Evolutionary conservation across 2,797 vertebrate genomes (phyloP), one percentile per base, ranked within the genome.

Genomic region (Synanceia verrucosa): DNA sequence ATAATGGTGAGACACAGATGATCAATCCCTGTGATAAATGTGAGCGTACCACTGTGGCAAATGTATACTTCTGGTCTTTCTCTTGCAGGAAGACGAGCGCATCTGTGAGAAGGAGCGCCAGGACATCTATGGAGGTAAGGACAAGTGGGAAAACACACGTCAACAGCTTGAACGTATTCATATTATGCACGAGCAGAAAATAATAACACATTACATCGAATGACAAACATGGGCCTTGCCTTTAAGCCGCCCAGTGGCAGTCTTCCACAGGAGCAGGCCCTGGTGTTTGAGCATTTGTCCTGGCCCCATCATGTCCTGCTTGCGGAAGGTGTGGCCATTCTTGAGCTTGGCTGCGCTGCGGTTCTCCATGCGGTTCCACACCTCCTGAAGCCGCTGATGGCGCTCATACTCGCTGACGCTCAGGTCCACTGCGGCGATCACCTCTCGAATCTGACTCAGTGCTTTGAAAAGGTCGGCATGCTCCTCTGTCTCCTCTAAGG

Each of bases 21-120:
- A 29, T 29, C 28, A 29, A 29, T 29, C 28, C 28, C 6, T 4
- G 28, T 6, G 28, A 29, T 29, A 4, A 46, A 16, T 44, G 16
- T 28, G 81, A 12, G 91, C 96, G 73, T 93, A 99, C 98, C 91
- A 99, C 96, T 51, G 96, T 88, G 65, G 97, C 97, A 87, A 99
- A 99, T 11, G 96, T 85, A 64, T 96, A 99, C 82, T 97, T 99
- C 92, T 99, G 98, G 86, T 99, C 98, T 88, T 99, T 99, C 80
- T 99, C 98, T 91, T 99, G 97, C 56, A 99, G 93, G 86, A 99
- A 96, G 53, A 99, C 91, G 72, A 99, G 93, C 1, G 94, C 79
- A 75, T 99, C 97, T 37, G 92, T 95, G 72, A 99, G 94, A 79
- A 99, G 96, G 0, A 99, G 92, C 0, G 96, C 97, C 91, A 97